A percentile compares a stretch with the other conserved stretches of the same genome.
phyloP scores from a whole-genome alignment of 53 echinoderm and acorn worm species.

The Holothuria scabra region DNA sequence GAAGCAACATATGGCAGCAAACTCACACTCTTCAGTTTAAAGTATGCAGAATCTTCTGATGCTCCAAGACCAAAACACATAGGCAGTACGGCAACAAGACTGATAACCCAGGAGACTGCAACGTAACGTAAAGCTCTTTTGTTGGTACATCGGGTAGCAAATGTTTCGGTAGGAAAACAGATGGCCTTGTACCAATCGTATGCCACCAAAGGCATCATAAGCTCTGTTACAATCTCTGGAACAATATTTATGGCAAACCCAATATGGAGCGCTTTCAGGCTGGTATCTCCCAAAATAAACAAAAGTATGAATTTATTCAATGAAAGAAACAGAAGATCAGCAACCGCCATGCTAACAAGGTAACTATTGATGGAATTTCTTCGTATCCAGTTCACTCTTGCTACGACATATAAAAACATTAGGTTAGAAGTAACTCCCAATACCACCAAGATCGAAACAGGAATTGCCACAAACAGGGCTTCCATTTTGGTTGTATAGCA shows the following conservation, averaged over 20 bases:
- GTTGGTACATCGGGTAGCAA: constrained; percentile 3
- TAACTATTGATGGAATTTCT: constrained; percentile 18
- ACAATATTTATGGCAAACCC: background rate
- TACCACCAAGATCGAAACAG: background rate
- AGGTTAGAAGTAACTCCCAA: background rate
- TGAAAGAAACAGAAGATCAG: background rate
- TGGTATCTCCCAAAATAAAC: background rate
- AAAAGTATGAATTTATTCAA: background rate
- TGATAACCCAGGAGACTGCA: background rate
- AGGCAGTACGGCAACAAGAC: constrained; percentile 3
- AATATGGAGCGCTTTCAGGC: background rate
- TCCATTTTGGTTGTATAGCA: too few relatives aligned
- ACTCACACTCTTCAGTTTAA: background rate
- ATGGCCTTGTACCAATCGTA: constrained; percentile 35
- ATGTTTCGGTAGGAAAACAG: background rate
- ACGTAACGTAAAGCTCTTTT: background rate
- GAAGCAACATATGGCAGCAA: background rate
- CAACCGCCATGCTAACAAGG: constrained; percentile 15
- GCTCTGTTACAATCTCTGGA: constrained; percentile 9
- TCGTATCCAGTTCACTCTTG: background rate
- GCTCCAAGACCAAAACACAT: background rate
- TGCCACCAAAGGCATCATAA: constrained; percentile 27
- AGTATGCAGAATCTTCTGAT: background rate
- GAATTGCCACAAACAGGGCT: background rate
- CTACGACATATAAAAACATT: background rate